Percentiles rank a stretch among this genome's conserved stretches.
Conservation (phyloP, 2,888 invertebrate species). For the Spodoptera littoralis region DNA sequence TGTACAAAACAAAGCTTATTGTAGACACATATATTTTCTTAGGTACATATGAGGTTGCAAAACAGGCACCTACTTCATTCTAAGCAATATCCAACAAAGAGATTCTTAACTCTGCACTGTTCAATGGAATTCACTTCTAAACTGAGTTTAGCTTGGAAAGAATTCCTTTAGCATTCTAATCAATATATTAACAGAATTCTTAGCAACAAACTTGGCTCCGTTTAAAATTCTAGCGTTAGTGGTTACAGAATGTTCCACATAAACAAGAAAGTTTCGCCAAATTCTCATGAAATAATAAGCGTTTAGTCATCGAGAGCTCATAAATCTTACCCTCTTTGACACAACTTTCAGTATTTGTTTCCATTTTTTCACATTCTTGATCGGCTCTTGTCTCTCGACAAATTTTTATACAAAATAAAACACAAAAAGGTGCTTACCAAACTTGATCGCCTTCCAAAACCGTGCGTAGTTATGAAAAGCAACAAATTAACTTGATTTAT, state of each 20-base stretch:
- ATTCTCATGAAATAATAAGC: constrained; percentile 62
- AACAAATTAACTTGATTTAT: constrained; percentile 31
- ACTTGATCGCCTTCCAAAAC: constrained; percentile 3
- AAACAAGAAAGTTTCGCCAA: constrained; percentile 56
- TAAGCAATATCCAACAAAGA: constrained; percentile 7
- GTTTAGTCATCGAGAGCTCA: constrained; percentile 61
- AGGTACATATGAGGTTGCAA: too few species aligned
- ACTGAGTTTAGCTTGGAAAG: constrained; percentile 11
- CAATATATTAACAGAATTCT: constrained; percentile 40
- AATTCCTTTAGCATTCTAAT: constrained; percentile 26
- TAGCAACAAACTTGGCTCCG: constrained; percentile 34
- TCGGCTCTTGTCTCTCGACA: constrained; percentile 29
- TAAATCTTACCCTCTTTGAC: constrained; percentile 65
- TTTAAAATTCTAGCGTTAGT: constrained; percentile 46
- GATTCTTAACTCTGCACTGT: not conserved
- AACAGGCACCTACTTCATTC: not conserved
- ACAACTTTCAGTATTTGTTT: constrained; percentile 65
- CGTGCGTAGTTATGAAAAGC: constrained; percentile 20
- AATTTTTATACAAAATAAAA: not conserved
- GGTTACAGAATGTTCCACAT: constrained; percentile 46
- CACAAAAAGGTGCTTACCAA: too few species aligned
- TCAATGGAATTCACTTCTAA: constrained; percentile 4
- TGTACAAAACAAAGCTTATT: too few species aligned
- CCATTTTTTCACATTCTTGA: constrained; percentile 58
- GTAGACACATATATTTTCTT: too few species aligned